Conservation (phyloP, 35 echinoderm and acorn worm species). For the Eucidaris tribuloides region DNA sequence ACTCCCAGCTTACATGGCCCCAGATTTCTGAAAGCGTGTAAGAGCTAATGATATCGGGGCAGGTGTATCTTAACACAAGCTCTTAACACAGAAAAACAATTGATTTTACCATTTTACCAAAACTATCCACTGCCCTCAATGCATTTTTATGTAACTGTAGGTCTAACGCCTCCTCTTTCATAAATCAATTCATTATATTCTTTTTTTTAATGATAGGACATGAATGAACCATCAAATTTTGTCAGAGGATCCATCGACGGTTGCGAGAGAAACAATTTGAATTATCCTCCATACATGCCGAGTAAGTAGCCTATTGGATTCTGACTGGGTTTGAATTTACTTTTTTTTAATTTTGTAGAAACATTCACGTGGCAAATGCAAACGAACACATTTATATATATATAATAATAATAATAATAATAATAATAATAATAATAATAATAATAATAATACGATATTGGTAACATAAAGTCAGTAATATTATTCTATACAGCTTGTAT, state of each 20-base stretch:
- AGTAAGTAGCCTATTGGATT: conserved; percentile 83
- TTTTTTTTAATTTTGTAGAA: no score
- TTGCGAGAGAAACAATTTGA: conserved; percentile 61
- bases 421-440: no score
- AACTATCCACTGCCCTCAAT: not conserved
- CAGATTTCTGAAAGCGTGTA: not conserved
- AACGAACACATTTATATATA: no score
- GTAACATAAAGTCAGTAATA: no score
- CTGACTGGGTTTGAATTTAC: no score
- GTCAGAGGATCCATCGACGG: conserved; percentile 49
- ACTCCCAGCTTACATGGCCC: no score
- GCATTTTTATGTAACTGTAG: not conserved
- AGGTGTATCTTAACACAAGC: not conserved
- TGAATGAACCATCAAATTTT: conserved; percentile 96
- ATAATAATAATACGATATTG: no score
- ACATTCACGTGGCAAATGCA: no score
- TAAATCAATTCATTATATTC: not conserved
- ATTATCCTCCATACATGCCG: conserved; percentile 83
- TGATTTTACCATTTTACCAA: not conserved
- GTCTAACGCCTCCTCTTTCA: not conserved
- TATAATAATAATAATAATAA: no score
- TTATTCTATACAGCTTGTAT: no score
- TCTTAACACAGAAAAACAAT: not conserved
- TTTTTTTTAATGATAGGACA: conserved; percentile 56
- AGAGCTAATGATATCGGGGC: not conserved